Evolutionary conservation across 2,888 invertebrate genomes (phyloP), one percentile per base, ranked within the genome.

Genomic region (Melipona beecheii): DNA sequence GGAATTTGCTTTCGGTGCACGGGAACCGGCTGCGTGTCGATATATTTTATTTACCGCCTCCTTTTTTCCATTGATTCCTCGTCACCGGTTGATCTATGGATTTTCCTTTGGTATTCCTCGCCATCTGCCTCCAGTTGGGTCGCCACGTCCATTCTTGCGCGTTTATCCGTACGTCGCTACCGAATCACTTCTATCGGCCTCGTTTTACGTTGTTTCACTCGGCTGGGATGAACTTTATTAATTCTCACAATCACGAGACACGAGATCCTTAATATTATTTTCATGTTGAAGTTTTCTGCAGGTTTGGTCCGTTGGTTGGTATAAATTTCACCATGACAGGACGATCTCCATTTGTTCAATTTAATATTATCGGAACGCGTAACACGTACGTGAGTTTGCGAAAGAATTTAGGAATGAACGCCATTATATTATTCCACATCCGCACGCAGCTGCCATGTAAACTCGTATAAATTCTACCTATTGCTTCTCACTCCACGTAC

Each of bases 1-100:
- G 83, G 83, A 83, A 83, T 83, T 83, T 83, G 83, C 72, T 65
- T 75, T 71, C 54, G 64, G 52, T 43, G 27, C 68, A 62, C 72
- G 58, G 49, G 56, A 64, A 73, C 31, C 43, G 43, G 52, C 19
- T 58, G 54, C 58, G 54, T 49, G 78, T 85, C 75, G 71, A 79
- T 87, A 78, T 81, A 75, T 87, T 85, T 69, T 75, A 75, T 69
- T 80, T 77, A 72, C 65, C n/a, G 19, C 15, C 17, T 6, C 60
- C 31, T 64, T 21, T 60, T 21, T 58, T 49, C 81, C 75, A 81
- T 83, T 75, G 75, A 81, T 78, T 81, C 58, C 74, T 81, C 65
- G 50, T 75, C 77, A 58, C 77, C n/a, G 68, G 56, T 36, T 64
- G 66, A 70, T 87, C 86, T 77, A 86, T 74, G 76, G 78, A 83